These are phyloP conservation scores for Cichladusa arquata DNA, from an alignment of 2,113 vertebrate genomes.

Conservation along the genomic window DNA sequence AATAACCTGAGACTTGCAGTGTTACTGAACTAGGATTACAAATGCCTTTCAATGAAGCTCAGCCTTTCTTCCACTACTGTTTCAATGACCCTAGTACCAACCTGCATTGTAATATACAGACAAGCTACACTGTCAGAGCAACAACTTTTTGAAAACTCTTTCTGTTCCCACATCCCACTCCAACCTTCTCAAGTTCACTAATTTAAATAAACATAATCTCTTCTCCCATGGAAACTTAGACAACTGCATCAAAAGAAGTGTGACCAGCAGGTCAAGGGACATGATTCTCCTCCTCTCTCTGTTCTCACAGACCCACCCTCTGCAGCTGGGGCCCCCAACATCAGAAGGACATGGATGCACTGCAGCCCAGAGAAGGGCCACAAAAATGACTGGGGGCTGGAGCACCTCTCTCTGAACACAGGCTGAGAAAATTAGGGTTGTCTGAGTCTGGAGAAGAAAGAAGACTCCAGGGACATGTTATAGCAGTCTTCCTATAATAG, in stretches of 20 bases:
- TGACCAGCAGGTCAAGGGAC: not conserved
- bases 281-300: not conserved
- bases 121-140: not conserved
- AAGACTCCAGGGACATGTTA: not conserved
- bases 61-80: not conserved
- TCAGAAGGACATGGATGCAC: not conserved
- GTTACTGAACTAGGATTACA: not conserved
- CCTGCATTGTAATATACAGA: not conserved
- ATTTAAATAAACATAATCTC: not conserved
- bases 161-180: not conserved
- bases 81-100: not conserved
- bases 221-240: not conserved
- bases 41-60: not conserved
- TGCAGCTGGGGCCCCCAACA: fast-evolving
- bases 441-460: not conserved
- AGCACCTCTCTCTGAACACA: not conserved
- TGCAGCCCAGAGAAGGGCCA: not conserved
- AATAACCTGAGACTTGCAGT: not conserved
- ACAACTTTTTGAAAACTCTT: not conserved
- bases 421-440: not conserved
- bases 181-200: not conserved
- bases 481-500: not conserved
- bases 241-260: not conserved
- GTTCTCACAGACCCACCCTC: not conserved
- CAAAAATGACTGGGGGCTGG: not conserved